Evolutionary conservation across 2,797 vertebrate species (phyloP).

Genomic region (Chelonia mydas): DNA sequence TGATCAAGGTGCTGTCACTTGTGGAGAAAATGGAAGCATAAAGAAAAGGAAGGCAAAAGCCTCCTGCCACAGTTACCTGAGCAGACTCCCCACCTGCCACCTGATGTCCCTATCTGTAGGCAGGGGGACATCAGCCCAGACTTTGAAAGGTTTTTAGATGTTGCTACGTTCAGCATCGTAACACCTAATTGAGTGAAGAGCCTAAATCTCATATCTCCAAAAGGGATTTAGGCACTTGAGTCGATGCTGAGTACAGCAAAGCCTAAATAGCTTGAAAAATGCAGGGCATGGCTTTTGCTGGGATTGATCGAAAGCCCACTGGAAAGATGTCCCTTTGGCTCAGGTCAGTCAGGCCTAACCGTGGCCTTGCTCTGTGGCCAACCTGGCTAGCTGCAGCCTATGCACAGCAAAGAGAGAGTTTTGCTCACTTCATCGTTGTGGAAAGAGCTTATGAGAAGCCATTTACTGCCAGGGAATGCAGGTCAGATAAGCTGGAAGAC

Average conservation of each 20-base stretch:
- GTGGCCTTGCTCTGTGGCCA: neutral
- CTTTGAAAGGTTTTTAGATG: neutral
- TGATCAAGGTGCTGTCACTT: neutral
- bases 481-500: neutral
- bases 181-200: neutral
- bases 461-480: constrained; percentile 21
- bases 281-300: rapidly evolving
- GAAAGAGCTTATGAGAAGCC: constrained; percentile 49
- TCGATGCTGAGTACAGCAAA: neutral
- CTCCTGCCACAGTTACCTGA: no score
- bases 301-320: rapidly evolving
- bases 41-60: neutral
- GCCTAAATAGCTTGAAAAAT: neutral
- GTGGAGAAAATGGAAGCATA: neutral
- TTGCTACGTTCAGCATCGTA: neutral
- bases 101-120: rapidly evolving
- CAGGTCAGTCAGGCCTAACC: neutral
- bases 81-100: neutral
- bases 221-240: neutral
- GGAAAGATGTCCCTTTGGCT: rapidly evolving
- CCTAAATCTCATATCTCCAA: neutral
- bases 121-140: neutral
- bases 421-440: rapidly evolving
- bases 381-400: rapidly evolving
- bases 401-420: rapidly evolving